These are phyloP conservation scores for Yponomeuta plumbellus DNA, from an alignment of 2,888 invertebrate genomes.

Conservation along the genomic window DNA sequence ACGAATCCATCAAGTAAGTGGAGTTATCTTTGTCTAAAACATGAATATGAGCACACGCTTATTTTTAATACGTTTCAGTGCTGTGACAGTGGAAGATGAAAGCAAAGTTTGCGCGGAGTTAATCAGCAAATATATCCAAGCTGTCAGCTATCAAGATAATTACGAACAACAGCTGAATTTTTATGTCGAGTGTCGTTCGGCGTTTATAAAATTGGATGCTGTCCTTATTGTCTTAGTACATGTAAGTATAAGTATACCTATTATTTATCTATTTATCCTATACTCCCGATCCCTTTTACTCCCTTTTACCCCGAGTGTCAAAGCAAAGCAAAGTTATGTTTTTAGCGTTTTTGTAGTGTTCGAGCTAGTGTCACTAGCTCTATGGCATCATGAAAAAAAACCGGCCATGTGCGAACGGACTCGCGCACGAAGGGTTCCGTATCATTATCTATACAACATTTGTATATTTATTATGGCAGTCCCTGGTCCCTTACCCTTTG, in stretches of 20 bases:
- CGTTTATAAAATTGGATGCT: conserved; percentile 92
- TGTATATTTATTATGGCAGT: too few relatives aligned
- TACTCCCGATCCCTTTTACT: too few relatives aligned
- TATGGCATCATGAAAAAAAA: too few relatives aligned
- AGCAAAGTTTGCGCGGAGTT: conserved; percentile 89
- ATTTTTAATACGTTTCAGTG: conserved; percentile 65
- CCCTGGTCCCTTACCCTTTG: too few relatives aligned
- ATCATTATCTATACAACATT: too few relatives aligned
- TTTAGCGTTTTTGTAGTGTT: too few relatives aligned
- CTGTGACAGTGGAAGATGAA: conserved; percentile 95
- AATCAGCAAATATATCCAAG: conserved; percentile 86
- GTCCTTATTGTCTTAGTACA: conserved; percentile 92
- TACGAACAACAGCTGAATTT: conserved; percentile 94
- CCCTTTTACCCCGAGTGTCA: too few relatives aligned
- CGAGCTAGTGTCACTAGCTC: too few relatives aligned
- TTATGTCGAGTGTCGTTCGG: conserved; percentile 93
- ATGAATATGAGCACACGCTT: neutral
- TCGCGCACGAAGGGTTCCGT: too few relatives aligned
- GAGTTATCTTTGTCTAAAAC: neutral
- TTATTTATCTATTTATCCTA: neutral
- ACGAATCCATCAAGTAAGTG: conserved; percentile 92
- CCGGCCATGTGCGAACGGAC: too few relatives aligned
- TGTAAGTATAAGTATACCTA: conserved; percentile 60
- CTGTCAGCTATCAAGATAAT: conserved; percentile 89
- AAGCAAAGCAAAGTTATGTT: too few relatives aligned